These are phyloP conservation scores for Heterocephalus glaber DNA, from an alignment of 2,113 vertebrate genomes.

Conservation along the genomic window DNA sequence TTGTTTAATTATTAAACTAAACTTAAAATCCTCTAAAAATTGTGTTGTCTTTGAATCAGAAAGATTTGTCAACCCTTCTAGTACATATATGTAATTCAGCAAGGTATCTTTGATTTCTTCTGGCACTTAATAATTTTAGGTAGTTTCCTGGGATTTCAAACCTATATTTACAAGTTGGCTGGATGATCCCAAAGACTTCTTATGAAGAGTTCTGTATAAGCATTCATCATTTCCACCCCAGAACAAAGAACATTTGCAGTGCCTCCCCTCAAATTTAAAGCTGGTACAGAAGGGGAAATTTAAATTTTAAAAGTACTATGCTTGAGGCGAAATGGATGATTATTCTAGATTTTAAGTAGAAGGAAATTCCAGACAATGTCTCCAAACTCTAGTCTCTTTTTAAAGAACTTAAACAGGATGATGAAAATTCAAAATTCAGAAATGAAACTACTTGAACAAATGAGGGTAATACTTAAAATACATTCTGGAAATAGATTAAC, in stretches of 20 bases:
- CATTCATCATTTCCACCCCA: background rate
- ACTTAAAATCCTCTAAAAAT: background rate
- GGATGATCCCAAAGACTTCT: background rate
- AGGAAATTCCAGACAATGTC: background rate
- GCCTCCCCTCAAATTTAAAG: background rate
- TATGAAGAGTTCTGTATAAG: background rate
- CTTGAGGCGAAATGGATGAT: background rate
- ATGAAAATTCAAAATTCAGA: slow-evolving; percentile 28
- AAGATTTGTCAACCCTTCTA: background rate
- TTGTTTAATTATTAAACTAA: background rate
- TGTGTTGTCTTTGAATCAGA: background rate
- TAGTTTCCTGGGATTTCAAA: background rate
- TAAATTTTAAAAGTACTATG: background rate
- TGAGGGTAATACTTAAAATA: background rate
- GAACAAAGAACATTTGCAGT: background rate
- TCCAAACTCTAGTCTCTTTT: background rate
- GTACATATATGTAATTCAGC: background rate
- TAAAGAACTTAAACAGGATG: background rate
- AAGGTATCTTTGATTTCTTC: background rate
- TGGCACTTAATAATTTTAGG: background rate
- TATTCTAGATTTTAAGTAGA: background rate
- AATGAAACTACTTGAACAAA: slow-evolving; percentile 41
- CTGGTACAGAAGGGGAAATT: background rate
- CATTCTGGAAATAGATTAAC: slow-evolving; percentile 22
- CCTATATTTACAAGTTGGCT: background rate